A percentile compares a stretch with the other conserved stretches of the same genome.
Conservation (phyloP, 2,888 invertebrate genomes). For the Cepaea hortensis region DNA sequence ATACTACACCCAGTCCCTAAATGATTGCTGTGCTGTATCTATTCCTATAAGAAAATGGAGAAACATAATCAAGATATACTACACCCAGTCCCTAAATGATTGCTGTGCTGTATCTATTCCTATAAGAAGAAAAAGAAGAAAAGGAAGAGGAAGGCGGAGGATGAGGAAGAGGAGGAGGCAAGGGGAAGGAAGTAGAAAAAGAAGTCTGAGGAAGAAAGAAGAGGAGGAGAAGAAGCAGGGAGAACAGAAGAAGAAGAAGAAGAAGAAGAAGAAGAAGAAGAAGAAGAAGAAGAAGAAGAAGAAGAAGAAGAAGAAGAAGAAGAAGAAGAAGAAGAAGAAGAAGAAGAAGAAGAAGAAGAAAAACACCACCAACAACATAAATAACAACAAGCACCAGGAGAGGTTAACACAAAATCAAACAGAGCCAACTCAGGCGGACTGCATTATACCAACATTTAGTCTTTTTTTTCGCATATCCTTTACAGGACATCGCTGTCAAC, state of each 20-base stretch:
- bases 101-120: no score
- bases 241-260: constrained; percentile 21
- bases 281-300: constrained; percentile 22
- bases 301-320: constrained; percentile 28
- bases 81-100: no score
- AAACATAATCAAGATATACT: no score
- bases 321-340: constrained; percentile 29
- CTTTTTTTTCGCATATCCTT: no score
- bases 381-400: no score
- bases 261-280: constrained; percentile 27
- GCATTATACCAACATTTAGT: no score
- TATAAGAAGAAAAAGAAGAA: neutral
- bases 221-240: constrained; percentile 2
- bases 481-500: no score
- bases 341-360: constrained; percentile 29
- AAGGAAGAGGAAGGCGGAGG: neutral
- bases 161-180: neutral
- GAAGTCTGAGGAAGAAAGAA: neutral
- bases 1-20: no score
- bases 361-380: neutral
- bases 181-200: neutral
- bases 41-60: no score
- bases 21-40: no score
- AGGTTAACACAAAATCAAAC: no score
- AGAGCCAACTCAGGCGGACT: no score